Evolutionary conservation across 2,113 vertebrate species (phyloP).

Genomic region (Perca schrenkii): DNA sequence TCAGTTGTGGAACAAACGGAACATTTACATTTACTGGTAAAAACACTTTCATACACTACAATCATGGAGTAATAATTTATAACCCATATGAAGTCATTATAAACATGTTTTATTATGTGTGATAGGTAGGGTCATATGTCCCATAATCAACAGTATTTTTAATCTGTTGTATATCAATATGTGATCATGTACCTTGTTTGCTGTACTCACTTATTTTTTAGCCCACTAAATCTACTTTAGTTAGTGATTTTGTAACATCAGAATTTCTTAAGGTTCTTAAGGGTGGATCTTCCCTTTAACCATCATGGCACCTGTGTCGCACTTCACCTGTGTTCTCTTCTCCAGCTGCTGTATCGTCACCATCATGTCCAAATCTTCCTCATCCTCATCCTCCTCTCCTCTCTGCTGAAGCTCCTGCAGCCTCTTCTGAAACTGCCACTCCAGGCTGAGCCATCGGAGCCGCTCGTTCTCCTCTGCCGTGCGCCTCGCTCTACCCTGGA

Average conservation of each 20-base stretch:
- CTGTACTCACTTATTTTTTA: neutral
- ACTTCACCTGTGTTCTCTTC: constrained; percentile 87
- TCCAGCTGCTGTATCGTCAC: constrained; percentile 88
- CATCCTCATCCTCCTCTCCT: constrained; percentile 90
- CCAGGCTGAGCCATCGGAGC: constrained; percentile 89
- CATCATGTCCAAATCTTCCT: constrained; percentile 89
- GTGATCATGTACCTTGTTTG: neutral
- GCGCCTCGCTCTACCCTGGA: constrained; percentile 86
- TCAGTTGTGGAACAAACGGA: neutral
- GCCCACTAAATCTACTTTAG: neutral
- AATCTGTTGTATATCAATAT: neutral
- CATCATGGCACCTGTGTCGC: neutral
- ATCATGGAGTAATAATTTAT: neutral
- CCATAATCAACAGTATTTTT: neutral
- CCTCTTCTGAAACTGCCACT: constrained; percentile 95
- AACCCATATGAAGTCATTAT: neutral
- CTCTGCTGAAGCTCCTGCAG: constrained; percentile 90
- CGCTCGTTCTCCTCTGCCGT: constrained; percentile 87
- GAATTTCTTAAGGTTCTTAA: neutral
- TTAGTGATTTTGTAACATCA: neutral
- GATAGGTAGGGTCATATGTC: neutral
- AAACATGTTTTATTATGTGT: neutral
- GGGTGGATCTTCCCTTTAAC: neutral
- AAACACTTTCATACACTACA: neutral
- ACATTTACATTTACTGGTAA: neutral